These are phyloP conservation scores for Sesia apiformis DNA, from an alignment of 2,888 invertebrate genomes.

Conservation along the genomic window DNA sequence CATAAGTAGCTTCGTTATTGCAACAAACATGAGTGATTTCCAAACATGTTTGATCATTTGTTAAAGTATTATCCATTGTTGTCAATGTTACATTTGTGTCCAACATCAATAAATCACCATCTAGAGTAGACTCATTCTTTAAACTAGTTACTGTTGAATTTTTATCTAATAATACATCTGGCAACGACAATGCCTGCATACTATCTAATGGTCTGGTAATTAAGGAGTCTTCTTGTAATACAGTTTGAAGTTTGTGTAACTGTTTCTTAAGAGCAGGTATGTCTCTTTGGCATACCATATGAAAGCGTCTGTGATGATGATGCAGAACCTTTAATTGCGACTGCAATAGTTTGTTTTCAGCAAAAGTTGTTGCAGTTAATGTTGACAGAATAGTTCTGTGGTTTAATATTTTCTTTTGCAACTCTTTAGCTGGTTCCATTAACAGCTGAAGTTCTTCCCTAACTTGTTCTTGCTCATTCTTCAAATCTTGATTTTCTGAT, in stretches of 20 bases:
- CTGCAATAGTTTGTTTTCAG: conserved; percentile 55
- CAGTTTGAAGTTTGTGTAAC: conserved; percentile 36
- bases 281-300: conserved; percentile 56
- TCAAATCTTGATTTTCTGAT: conserved; percentile 26
- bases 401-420: conserved; percentile 51
- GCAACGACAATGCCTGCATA: conserved; percentile 38
- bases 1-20: conserved; percentile 36
- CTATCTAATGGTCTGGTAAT: conserved; percentile 1
- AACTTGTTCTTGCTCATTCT: conserved; percentile 38
- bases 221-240: conserved; percentile 34
- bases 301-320: conserved; percentile 51
- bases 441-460: conserved; percentile 42
- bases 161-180: conserved; percentile 37
- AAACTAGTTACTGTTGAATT: conserved; percentile 29
- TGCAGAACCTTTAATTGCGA: conserved; percentile 54
- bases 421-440: conserved; percentile 37
- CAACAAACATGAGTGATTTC: conserved; percentile 38
- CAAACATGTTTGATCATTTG: conserved; percentile 48
- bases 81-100: conserved; percentile 58
- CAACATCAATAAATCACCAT: conserved; percentile 59
- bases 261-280: conserved; percentile 52
- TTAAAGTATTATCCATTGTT: conserved; percentile 43
- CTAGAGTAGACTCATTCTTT: conserved; percentile 56
- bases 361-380: conserved; percentile 56
- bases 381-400: conserved; percentile 59